Percentiles rank a stretch among this genome's conserved stretches.
Evolutionary conservation across 2,797 vertebrate genomes (phyloP).

Genomic region (Urosaurus nigricauda): DNA sequence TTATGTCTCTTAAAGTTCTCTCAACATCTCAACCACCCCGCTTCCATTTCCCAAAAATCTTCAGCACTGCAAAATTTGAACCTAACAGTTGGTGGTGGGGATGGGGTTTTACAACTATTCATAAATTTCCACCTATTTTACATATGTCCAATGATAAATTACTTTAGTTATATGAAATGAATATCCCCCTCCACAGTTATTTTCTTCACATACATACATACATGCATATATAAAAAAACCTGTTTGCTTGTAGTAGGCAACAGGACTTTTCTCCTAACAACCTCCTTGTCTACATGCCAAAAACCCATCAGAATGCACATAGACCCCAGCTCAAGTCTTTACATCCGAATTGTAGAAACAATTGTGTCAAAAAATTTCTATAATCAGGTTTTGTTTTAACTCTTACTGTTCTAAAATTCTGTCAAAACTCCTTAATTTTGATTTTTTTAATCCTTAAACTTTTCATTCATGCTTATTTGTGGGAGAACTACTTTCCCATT

Average conservation of each 20-base stretch:
- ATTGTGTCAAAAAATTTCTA: background rate
- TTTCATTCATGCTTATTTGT: background rate
- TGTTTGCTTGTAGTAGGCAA: background rate
- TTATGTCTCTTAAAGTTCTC: background rate
- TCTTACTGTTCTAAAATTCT: background rate
- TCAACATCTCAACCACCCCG: background rate
- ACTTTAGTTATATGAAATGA: background rate
- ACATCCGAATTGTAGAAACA: background rate
- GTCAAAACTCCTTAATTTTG: background rate
- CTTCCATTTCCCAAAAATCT: background rate
- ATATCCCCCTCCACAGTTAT: background rate
- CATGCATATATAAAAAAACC: background rate
- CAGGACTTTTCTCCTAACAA: background rate
- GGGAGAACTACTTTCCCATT: background rate
- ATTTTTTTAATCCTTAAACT: background rate
- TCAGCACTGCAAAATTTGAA: background rate
- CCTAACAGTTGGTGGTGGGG: background rate
- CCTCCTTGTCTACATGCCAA: background rate
- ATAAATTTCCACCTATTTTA: background rate
- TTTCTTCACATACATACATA: background rate
- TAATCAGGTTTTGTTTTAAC: background rate
- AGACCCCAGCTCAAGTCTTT: no score
- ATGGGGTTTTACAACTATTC: no score
- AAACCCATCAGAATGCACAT: background rate
- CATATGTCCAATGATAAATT: background rate